phyloP scores from a whole-genome alignment of 2,888 invertebrate species.

The Epinotia nisella region DNA sequence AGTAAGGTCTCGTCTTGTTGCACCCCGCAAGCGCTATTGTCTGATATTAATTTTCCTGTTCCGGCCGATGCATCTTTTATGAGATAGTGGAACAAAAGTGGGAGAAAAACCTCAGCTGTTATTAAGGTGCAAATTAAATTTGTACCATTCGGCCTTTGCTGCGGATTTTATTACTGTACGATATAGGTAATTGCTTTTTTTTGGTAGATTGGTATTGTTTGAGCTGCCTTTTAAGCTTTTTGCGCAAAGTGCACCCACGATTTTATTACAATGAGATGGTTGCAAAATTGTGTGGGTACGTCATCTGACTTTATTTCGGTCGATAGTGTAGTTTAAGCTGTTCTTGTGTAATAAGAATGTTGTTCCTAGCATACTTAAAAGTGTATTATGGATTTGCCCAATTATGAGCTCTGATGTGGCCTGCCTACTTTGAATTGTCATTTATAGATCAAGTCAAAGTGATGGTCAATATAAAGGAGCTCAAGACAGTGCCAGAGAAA shows the following conservation, averaged over 20 bases:
- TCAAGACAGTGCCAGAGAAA: too few relatives aligned
- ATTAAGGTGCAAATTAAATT: conserved; percentile 62
- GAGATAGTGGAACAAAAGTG: conserved; percentile 74
- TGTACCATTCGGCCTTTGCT: conserved; percentile 51
- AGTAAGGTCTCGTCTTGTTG: conserved; percentile 56
- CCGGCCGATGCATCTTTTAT: conserved; percentile 78
- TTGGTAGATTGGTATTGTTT: conserved; percentile 40
- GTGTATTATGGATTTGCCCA: too few relatives aligned
- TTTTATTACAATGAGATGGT: not conserved
- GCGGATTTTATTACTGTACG: conserved; percentile 52
- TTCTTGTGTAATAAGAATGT: not conserved
- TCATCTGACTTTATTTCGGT: not conserved
- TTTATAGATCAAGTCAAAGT: too few relatives aligned
- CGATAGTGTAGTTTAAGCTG: not conserved
- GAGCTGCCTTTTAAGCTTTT: conserved; percentile 25
- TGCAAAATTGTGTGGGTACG: not conserved
- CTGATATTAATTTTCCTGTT: conserved; percentile 82
- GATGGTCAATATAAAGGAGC: too few relatives aligned
- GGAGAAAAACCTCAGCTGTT: conserved; percentile 57
- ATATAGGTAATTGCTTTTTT: conserved; percentile 54
- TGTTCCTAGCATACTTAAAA: too few relatives aligned
- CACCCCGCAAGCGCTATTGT: conserved; percentile 64
- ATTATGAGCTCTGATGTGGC: too few relatives aligned
- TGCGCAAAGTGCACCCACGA: not conserved
- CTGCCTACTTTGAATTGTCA: too few relatives aligned